Evolutionary conservation across 2,888 invertebrate genomes (phyloP).

Genomic region (Aleiodes alternator): DNA sequence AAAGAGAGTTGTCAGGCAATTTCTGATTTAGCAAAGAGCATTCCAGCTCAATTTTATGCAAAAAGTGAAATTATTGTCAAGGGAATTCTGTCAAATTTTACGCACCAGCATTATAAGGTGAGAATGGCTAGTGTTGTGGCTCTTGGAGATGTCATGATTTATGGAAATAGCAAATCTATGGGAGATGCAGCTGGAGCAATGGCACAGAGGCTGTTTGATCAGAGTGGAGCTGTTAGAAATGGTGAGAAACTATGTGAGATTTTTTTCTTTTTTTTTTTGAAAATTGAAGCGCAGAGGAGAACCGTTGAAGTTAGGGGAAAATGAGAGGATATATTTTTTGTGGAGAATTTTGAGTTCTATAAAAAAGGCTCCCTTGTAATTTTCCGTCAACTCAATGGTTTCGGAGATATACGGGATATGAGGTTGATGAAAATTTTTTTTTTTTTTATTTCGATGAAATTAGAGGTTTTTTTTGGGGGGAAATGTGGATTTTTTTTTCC

Average conservation of each 20-base stretch:
- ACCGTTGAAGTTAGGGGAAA: background rate
- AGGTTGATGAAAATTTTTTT: no score
- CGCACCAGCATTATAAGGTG: slow-evolving; percentile 90
- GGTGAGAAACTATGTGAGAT: slow-evolving; percentile 57
- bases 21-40: slow-evolving; percentile 79
- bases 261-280: background rate
- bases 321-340: no score
- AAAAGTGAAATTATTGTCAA: slow-evolving; percentile 85
- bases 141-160: slow-evolving; percentile 79
- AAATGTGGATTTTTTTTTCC: background rate
- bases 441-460: no score
- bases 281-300: no score
- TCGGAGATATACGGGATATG: no score
- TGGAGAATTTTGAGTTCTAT: no score
- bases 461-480: no score
- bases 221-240: slow-evolving; percentile 84
- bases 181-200: slow-evolving; percentile 86
- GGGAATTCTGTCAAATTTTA: slow-evolving; percentile 84
- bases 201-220: slow-evolving; percentile 92
- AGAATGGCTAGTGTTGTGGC: slow-evolving; percentile 85
- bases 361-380: no score
- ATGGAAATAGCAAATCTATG: slow-evolving; percentile 83
- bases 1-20: slow-evolving; percentile 86
- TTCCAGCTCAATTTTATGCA: slow-evolving; percentile 84
- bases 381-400: no score